Conservation (phyloP, 2,113 vertebrate genomes). For the Saccopteryx leptura region DNA sequence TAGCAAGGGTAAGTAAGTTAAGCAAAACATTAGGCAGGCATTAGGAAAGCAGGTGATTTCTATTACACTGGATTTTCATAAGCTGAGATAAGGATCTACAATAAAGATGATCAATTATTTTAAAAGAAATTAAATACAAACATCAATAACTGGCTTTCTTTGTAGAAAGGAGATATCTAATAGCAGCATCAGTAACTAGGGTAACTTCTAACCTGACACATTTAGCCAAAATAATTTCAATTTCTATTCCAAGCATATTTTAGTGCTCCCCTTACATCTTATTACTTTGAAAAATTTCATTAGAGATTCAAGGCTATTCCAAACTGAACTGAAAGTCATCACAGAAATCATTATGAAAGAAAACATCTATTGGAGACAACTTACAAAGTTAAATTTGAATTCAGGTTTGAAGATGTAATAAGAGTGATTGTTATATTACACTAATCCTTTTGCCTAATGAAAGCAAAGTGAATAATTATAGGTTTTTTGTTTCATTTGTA, state of each 20-base stretch:
- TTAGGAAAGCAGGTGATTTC: constrained; percentile 38
- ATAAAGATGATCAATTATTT: constrained; percentile 69
- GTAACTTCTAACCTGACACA: constrained; percentile 62
- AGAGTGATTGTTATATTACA: constrained; percentile 32
- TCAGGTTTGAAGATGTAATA: constrained; percentile 56
- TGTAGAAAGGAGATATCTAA: constrained; percentile 59
- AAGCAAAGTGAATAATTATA: constrained; percentile 69
- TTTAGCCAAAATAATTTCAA: constrained; percentile 72
- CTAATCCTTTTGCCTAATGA: constrained; percentile 59
- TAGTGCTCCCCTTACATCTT: constrained; percentile 50
- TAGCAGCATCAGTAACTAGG: constrained; percentile 66
- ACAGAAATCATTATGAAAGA: constrained; percentile 58
- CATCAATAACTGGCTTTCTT: constrained; percentile 68
- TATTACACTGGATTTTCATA: constrained; percentile 61
- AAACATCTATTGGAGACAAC: constrained; percentile 50
- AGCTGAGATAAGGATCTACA: constrained; percentile 52
- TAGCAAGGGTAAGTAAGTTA: constrained; percentile 46
- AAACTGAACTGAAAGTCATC: constrained; percentile 61
- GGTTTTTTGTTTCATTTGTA: constrained; percentile 44
- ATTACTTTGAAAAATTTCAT: constrained; percentile 72
- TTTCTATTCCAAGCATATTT: constrained; percentile 62
- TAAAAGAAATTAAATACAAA: constrained; percentile 76
- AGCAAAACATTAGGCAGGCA: constrained; percentile 26
- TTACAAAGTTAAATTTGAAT: constrained; percentile 66
- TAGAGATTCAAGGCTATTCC: constrained; percentile 63